These are phyloP conservation scores for Megalops cyprinoides DNA, from an alignment of 2,797 vertebrate species.

Conservation along the genomic window DNA sequence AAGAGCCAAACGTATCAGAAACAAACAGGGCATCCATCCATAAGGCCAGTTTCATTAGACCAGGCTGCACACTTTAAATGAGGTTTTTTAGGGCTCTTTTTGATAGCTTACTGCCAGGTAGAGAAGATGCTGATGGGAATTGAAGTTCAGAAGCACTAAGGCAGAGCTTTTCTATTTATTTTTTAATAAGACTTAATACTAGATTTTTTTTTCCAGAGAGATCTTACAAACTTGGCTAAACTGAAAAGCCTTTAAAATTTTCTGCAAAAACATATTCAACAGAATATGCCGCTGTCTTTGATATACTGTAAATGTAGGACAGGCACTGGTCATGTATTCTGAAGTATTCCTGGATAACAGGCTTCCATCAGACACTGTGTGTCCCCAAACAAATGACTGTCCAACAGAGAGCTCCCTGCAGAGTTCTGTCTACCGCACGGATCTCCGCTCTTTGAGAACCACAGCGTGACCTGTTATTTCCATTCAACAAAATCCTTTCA, in stretches of 20 bases:
- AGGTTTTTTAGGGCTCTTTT: neutral
- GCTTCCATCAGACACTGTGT: neutral
- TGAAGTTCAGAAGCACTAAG: neutral
- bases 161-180: too few species aligned
- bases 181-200: too few species aligned
- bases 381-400: neutral
- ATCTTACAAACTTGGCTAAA: too few species aligned
- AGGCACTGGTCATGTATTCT: too few species aligned
- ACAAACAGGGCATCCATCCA: neutral
- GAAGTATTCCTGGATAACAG: too few species aligned
- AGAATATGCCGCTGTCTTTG: too few species aligned
- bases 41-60: neutral
- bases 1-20: too few species aligned
- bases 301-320: too few species aligned
- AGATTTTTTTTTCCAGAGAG: too few species aligned
- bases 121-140: neutral
- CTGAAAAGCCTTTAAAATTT: neutral
- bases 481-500: too few species aligned
- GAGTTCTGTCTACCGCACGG: neutral
- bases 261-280: neutral
- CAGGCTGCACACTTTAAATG: neutral
- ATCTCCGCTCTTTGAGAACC: neutral
- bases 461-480: too few species aligned
- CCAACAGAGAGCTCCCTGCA: neutral
- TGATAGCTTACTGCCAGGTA: neutral